Percentiles rank a stretch among this genome's conserved stretches.
phyloP scores from a whole-genome alignment of 2,113 vertebrate genomes.

The Onychorhynchus coronatus region DNA sequence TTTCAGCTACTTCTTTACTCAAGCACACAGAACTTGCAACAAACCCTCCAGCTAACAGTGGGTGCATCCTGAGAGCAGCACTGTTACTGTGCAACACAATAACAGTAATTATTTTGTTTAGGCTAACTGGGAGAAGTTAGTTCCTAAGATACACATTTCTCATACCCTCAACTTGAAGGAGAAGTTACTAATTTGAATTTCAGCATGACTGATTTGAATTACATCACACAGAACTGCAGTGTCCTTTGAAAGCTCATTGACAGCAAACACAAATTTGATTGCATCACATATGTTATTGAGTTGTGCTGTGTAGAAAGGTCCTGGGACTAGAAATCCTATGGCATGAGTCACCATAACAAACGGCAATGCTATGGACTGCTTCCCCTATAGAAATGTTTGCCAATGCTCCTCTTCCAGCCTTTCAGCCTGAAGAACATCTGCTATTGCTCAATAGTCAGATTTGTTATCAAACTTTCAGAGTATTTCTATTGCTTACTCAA shows the following conservation, averaged over 20 bases:
- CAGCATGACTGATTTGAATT: background rate
- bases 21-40: background rate
- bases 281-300: background rate
- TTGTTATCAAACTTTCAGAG: background rate
- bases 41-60: background rate
- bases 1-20: background rate
- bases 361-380: background rate
- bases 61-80: background rate
- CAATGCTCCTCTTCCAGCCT: background rate
- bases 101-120: background rate
- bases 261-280: background rate
- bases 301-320: background rate
- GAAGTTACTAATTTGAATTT: background rate
- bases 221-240: background rate
- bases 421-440: background rate
- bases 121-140: background rate
- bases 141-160: background rate
- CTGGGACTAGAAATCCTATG: background rate
- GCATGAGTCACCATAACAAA: background rate
- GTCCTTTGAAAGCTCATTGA: background rate
- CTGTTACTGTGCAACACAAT: background rate
- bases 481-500: background rate
- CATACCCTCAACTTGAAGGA: background rate
- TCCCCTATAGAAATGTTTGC: background rate
- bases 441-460: background rate